A percentile compares a stretch with the other conserved stretches of the same genome.
Conservation (phyloP, 2,797 vertebrate genomes). For the Coilia nasus region DNA sequence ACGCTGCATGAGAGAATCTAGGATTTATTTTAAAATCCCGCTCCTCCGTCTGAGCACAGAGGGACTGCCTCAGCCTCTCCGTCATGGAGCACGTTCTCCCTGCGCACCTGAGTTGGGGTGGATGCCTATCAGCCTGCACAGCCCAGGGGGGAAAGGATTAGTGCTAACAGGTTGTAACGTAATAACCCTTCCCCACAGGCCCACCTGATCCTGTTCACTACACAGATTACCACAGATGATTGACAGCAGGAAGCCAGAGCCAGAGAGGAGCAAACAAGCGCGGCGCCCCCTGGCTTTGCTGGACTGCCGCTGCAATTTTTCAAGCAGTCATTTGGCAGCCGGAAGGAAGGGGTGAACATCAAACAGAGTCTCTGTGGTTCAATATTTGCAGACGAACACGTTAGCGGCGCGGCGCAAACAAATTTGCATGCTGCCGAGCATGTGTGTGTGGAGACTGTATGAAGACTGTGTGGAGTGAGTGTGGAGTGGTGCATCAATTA, state of each 20-base stretch:
- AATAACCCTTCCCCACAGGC: conserved; percentile 24
- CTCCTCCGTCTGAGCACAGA: background rate
- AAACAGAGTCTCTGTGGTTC: conserved; percentile 50
- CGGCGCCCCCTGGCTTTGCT: conserved; percentile 41
- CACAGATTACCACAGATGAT: conserved; percentile 49
- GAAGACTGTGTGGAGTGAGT: conserved; percentile 43
- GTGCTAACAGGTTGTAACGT: conserved; percentile 36
- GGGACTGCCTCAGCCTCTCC: background rate
- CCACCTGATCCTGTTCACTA: conserved; percentile 37
- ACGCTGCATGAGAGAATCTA: background rate
- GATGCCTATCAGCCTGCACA: background rate
- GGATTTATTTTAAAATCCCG: background rate
- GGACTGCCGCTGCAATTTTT: conserved; percentile 43
- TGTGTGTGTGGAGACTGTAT: background rate
- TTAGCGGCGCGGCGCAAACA: conserved; percentile 57
- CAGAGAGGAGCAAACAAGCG: conserved; percentile 42
- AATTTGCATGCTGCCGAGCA: conserved; percentile 46
- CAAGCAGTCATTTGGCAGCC: conserved; percentile 29
- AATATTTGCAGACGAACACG: conserved; percentile 65
- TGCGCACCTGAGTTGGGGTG: background rate
- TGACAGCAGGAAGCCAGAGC: conserved; percentile 28
- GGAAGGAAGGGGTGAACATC: conserved; percentile 33
- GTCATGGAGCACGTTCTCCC: background rate
- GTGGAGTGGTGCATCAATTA: conserved; percentile 61
- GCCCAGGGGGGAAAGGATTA: conserved; percentile 29